phyloP scores from a whole-genome alignment of 2,888 invertebrate genomes.

The Epinotia bilunana region DNA sequence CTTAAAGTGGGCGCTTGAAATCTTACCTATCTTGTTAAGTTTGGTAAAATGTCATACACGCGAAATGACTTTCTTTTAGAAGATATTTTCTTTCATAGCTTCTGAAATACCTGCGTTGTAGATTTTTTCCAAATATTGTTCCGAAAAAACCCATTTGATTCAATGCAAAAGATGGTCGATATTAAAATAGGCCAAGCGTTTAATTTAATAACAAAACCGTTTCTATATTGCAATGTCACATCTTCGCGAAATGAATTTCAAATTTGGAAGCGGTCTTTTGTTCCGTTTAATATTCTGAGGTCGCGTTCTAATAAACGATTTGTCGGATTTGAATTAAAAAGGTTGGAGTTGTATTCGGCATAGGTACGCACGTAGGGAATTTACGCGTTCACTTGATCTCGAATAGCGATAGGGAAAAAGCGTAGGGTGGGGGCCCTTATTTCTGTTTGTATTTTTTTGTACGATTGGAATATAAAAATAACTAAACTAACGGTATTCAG shows the following conservation, averaged over 20 bases:
- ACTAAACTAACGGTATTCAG: too few relatives aligned
- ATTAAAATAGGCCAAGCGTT: neutral
- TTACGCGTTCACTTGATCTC: slow-evolving; percentile 38
- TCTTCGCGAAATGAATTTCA: slow-evolving; percentile 38
- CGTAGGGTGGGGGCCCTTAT: slow-evolving; percentile 9
- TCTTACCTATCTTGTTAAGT: neutral
- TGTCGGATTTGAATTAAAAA: slow-evolving; percentile 45
- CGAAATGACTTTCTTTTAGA: neutral
- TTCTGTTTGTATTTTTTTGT: neutral
- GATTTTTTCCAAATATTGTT: neutral
- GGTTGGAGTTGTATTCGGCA: slow-evolving; percentile 36
- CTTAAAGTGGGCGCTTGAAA: neutral
- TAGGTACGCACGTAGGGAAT: slow-evolving; percentile 39
- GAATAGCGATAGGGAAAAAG: slow-evolving; percentile 36
- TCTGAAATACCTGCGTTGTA: neutral
- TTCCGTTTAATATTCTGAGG: slow-evolving; percentile 41
- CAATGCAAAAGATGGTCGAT: neutral
- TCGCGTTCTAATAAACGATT: slow-evolving; percentile 43
- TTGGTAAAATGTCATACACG: neutral
- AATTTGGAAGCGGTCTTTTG: slow-evolving; percentile 40
- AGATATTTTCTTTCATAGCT: neutral
- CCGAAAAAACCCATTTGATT: neutral
- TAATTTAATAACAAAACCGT: slow-evolving; percentile 26
- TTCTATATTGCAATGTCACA: slow-evolving; percentile 25
- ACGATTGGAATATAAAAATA: too few relatives aligned